Conservation (phyloP, 1,140 invertebrate species). For the Trinorchestia longiramus region DNA sequence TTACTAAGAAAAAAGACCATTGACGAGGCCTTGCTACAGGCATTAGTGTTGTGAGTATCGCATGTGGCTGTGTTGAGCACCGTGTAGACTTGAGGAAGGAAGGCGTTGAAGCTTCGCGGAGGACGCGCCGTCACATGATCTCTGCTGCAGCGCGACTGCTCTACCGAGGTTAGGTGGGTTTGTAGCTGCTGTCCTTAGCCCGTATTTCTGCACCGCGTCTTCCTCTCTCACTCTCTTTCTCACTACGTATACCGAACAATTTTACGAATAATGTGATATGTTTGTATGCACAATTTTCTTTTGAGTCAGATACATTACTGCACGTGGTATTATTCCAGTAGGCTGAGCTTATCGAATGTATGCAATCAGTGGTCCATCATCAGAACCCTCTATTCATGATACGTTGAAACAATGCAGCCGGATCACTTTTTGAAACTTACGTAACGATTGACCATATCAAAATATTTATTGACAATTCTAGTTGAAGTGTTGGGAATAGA, state of each 20-base stretch:
- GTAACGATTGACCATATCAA: background rate
- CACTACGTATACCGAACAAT: background rate
- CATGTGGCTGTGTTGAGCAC: background rate
- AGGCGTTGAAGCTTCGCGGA: constrained; percentile 29
- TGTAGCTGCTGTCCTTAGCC: constrained; percentile 31
- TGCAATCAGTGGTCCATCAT: background rate
- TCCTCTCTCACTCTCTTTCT: background rate
- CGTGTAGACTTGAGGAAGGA: background rate
- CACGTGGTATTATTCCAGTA: background rate
- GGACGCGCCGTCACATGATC: constrained; percentile 50
- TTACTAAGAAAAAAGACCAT: background rate
- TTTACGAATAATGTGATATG: background rate
- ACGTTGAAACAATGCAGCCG: background rate
- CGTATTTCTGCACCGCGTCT: background rate
- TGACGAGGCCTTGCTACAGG: background rate
- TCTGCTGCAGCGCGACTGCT: constrained; percentile 40
- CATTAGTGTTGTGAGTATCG: background rate
- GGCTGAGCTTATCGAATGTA: background rate
- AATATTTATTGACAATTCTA: background rate
- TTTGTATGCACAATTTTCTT: background rate
- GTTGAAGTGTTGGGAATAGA: background rate
- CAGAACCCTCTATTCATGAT: background rate
- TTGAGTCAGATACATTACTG: background rate
- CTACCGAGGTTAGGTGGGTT: constrained; percentile 44
- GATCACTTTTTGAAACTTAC: background rate